phyloP scores from a whole-genome alignment of 2,888 invertebrate species.

The Entomobrya multifasciata region DNA sequence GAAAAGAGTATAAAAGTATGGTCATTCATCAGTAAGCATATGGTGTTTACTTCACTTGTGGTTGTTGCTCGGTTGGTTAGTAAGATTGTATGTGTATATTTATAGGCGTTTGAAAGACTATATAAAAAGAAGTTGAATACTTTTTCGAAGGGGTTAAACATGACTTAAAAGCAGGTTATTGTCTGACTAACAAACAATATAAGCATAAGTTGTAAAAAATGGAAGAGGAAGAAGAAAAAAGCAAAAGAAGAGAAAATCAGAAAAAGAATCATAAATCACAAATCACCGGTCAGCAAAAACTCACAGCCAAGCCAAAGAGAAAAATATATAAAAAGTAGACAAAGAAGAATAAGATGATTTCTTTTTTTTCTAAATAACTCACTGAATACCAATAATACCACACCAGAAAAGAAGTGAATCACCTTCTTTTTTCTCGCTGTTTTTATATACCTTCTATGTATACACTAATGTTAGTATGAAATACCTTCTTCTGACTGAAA shows the following conservation, averaged over 20 bases:
- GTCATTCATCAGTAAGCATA: no score
- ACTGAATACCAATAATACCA: slow-evolving; percentile 76
- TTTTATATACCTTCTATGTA: not conserved
- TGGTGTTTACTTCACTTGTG: no score
- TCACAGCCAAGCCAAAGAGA: slow-evolving; percentile 30
- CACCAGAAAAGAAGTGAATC: slow-evolving; percentile 61
- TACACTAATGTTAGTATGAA: not conserved
- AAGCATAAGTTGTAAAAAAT: slow-evolving; percentile 12
- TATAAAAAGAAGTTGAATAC: not conserved
- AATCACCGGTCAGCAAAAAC: slow-evolving; percentile 78
- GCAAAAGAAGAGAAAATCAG: slow-evolving; percentile 60
- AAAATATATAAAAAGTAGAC: slow-evolving; percentile 51
- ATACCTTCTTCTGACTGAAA: no score
- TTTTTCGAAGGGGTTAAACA: slow-evolving; percentile 16
- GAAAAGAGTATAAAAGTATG: no score
- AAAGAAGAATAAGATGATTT: slow-evolving; percentile 49
- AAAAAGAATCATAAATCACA: slow-evolving; percentile 75
- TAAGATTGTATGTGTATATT: not conserved
- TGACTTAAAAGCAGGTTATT: not conserved
- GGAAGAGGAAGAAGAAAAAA: slow-evolving; percentile 30
- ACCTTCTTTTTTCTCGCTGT: slow-evolving; percentile 48
- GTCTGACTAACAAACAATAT: slow-evolving; percentile 24
- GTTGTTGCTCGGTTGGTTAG: not conserved
- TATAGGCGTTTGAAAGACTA: not conserved
- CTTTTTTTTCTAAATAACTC: slow-evolving; percentile 75